These are phyloP conservation scores for Antheraea assamensis DNA, from an alignment of 2,888 invertebrate species.

Conservation along the genomic window DNA sequence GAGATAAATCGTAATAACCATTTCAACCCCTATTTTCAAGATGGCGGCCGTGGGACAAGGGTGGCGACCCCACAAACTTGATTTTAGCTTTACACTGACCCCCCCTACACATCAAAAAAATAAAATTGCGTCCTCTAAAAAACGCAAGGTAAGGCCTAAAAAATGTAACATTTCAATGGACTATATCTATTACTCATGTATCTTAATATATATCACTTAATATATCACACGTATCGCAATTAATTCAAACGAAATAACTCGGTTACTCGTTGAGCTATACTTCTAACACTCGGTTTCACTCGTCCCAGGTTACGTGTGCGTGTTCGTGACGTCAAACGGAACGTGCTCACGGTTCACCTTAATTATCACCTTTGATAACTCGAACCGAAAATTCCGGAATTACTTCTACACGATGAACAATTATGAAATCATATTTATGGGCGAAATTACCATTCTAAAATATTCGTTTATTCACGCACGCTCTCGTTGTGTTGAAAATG, in stretches of 20 bases:
- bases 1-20: no score
- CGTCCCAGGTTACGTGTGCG: background rate
- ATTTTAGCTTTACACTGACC: no score
- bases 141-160: no score
- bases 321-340: background rate
- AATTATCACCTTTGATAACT: constrained; percentile 10
- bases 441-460: background rate
- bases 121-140: no score
- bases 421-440: background rate
- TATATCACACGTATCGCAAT: background rate
- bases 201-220: background rate
- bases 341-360: background rate
- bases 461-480: background rate
- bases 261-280: background rate
- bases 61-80: no score
- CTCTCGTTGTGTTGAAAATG: no score
- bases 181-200: background rate
- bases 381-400: background rate
- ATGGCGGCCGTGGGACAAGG: no score
- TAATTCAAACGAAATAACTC: background rate
- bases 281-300: background rate
- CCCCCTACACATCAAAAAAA: no score
- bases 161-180: no score
- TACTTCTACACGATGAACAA: background rate
- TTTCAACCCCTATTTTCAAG: no score